These are phyloP conservation scores for Macaca fascicularis DNA, from an alignment of 2,113 vertebrate species.

Conservation along the genomic window DNA sequence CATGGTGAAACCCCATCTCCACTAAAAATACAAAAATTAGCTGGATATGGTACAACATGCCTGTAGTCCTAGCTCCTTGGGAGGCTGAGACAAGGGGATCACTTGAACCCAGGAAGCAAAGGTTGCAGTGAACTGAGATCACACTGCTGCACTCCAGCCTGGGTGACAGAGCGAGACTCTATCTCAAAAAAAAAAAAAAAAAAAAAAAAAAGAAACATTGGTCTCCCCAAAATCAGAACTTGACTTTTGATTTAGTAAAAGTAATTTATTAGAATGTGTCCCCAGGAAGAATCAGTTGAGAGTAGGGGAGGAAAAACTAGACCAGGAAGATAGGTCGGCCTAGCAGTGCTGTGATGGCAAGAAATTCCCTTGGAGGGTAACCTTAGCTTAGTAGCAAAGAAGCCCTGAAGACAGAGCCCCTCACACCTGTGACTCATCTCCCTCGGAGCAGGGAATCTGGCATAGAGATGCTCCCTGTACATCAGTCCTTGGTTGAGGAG, in stretches of 20 bases:
- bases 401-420: accelerated
- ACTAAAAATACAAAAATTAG: no score
- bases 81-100: no score
- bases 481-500: neutral
- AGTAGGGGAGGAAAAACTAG: neutral
- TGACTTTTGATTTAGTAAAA: neutral
- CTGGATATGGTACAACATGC: no score
- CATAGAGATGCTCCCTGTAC: neutral
- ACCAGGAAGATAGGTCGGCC: neutral
- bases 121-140: no score
- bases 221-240: neutral
- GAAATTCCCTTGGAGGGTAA: neutral
- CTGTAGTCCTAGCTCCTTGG: no score
- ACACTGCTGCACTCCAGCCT: no score
- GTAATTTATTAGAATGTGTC: neutral
- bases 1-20: no score
- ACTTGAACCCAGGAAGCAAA: no score
- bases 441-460: neutral
- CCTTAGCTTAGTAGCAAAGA: neutral
- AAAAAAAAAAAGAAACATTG: no score
- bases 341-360: neutral
- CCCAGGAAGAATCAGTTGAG: neutral
- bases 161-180: no score
- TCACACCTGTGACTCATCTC: neutral
- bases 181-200: no score